A percentile compares a stretch with the other conserved stretches of the same genome.
These are phyloP conservation scores for Onthophagus taurus DNA, from an alignment of 1,140 invertebrate genomes.

Conservation along the genomic window DNA sequence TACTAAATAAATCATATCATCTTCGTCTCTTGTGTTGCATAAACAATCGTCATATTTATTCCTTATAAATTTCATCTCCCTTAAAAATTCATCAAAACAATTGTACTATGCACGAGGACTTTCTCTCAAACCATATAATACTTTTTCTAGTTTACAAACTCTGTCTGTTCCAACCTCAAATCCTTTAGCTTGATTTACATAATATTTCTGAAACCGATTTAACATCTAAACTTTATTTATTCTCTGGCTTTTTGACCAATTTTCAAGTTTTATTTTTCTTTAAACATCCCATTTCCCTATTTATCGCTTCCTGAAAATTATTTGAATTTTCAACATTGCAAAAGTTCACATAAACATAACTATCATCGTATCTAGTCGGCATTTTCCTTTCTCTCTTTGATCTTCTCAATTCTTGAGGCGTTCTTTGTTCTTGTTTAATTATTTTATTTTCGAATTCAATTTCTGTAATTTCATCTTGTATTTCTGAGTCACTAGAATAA, in stretches of 20 bases:
- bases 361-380: too few species aligned
- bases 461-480: too few species aligned
- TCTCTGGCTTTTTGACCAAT: constrained; percentile 25
- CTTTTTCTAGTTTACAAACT: constrained; percentile 5
- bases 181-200: constrained; percentile 33
- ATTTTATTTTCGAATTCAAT: too few species aligned
- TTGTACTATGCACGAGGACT: background rate
- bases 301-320: constrained; percentile 11
- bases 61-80: constrained; percentile 8
- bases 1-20: constrained; percentile 8
- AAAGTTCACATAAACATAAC: background rate
- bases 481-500: too few species aligned
- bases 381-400: too few species aligned
- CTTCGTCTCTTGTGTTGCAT: background rate
- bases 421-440: too few species aligned
- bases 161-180: background rate
- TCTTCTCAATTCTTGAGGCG: too few species aligned
- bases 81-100: constrained; percentile 2
- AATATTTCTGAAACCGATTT: constrained; percentile 33
- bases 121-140: constrained; percentile 8
- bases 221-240: constrained; percentile 18
- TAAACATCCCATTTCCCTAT: too few species aligned
- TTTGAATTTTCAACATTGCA: background rate
- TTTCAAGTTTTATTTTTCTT: constrained; percentile 27
- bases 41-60: constrained; percentile 10